A percentile compares a stretch with the other conserved stretches of the same genome.
These are phyloP conservation scores for Encarsia formosa DNA, from an alignment of 2,888 invertebrate genomes.

Conservation along the genomic window DNA sequence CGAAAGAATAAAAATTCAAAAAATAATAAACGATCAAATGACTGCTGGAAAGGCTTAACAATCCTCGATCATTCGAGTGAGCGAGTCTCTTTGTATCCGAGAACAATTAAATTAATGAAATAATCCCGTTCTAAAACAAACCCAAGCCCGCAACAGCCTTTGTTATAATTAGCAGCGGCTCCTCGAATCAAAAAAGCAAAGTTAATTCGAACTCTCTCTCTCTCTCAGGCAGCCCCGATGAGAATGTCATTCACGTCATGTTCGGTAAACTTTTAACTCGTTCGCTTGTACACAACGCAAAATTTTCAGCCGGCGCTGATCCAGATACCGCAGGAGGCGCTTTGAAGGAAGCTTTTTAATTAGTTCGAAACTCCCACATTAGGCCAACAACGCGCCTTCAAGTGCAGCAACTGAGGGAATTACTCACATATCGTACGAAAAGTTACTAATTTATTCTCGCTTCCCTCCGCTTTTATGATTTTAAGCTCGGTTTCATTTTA, in stretches of 20 bases:
- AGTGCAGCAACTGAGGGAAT: conserved; percentile 24
- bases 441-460: conserved; percentile 23
- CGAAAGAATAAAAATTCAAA: too few relatives aligned
- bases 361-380: conserved; percentile 25
- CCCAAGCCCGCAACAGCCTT: too few relatives aligned
- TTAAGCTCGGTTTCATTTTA: conserved; percentile 1
- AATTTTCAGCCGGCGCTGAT: conserved; percentile 10
- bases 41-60: too few relatives aligned
- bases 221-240: conserved; percentile 9
- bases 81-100: too few relatives aligned
- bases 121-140: too few relatives aligned
- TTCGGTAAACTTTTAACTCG: conserved; percentile 13
- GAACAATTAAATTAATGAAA: too few relatives aligned
- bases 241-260: conserved; percentile 24
- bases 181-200: too few relatives aligned
- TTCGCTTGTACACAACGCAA: conserved; percentile 3
- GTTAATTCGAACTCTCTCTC: conserved; percentile 16
- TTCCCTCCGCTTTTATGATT: conserved; percentile 3
- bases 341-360: conserved; percentile 29
- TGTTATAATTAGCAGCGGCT: conserved; percentile 6
- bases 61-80: too few relatives aligned
- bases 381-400: conserved; percentile 20
- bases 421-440: conserved; percentile 13
- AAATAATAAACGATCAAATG: too few relatives aligned
- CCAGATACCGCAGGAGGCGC: conserved; percentile 18